Conservation (phyloP, 1,140 invertebrate genomes). For the Dendrolimus punctatus region DNA sequence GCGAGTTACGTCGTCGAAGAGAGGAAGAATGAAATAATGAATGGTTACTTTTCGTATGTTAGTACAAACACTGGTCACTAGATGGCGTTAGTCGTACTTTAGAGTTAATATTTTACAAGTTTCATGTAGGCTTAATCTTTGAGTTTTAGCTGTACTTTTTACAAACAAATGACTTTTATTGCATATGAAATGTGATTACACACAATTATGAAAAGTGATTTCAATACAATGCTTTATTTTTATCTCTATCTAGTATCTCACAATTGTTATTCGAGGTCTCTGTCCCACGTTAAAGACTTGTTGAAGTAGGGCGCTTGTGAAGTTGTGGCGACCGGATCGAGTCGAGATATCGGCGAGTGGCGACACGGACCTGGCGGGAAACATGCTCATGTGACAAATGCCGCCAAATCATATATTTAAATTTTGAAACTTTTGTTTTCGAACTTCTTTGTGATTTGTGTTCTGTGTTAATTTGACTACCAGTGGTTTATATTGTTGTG, state of each 20-base stretch:
- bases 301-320: constrained; percentile 60
- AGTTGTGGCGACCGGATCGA: constrained; percentile 33
- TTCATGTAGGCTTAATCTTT: too few relatives aligned
- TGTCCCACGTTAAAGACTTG: constrained; percentile 44
- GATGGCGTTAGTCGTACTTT: constrained; percentile 14
- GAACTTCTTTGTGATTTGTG: constrained; percentile 37
- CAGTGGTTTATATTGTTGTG: constrained; percentile 16
- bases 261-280: constrained; percentile 29
- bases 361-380: constrained; percentile 58
- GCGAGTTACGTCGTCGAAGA: too few relatives aligned
- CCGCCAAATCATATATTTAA: constrained; percentile 46
- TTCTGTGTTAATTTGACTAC: constrained; percentile 27
- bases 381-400: constrained; percentile 60
- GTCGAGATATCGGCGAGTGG: constrained; percentile 62
- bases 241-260: constrained; percentile 17
- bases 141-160: too few relatives aligned
- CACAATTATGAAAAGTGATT: neutral
- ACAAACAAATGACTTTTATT: too few relatives aligned
- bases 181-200: too few relatives aligned
- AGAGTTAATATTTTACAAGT: neutral
- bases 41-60: neutral
- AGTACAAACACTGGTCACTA: constrained; percentile 4
- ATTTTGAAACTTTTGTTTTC: constrained; percentile 44
- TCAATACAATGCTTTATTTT: constrained; percentile 1
- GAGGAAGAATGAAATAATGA: too few relatives aligned